phyloP scores from a whole-genome alignment of 2,113 vertebrate species.

The Nothobranchius kuhntae region DNA sequence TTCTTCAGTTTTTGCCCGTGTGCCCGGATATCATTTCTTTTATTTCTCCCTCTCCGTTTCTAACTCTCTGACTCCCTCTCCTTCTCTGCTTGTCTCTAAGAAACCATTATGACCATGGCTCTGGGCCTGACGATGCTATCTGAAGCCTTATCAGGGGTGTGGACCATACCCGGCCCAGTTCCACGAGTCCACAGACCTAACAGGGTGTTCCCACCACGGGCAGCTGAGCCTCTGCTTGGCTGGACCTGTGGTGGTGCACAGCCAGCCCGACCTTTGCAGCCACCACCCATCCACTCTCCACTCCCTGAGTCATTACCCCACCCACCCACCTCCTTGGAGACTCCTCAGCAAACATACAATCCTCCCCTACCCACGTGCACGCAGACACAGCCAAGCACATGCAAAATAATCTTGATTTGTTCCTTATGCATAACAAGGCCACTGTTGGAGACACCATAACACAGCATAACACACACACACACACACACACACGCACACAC shows the following conservation, averaged over 20 bases:
- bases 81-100: conserved; percentile 28
- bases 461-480: conserved; percentile 39
- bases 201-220: conserved; percentile 62
- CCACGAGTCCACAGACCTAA: conserved; percentile 41
- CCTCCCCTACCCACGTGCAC: conserved; percentile 38
- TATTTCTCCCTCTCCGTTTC: conserved; percentile 7
- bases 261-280: conserved; percentile 62
- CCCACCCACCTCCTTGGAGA: conserved; percentile 64
- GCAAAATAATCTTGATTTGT: conserved; percentile 74
- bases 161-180: conserved; percentile 56
- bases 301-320: conserved; percentile 79
- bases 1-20: conserved; percentile 38
- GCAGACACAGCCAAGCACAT: conserved; percentile 45
- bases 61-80: conserved; percentile 22
- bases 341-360: conserved; percentile 61
- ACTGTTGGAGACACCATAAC: conserved; percentile 64
- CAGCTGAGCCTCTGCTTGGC: conserved; percentile 43
- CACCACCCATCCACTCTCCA: conserved; percentile 61
- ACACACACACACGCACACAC: background rate
- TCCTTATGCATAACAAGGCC: conserved; percentile 77
- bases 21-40: conserved; percentile 30
- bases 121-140: conserved; percentile 72
- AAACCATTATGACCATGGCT: conserved; percentile 46
- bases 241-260: conserved; percentile 40
- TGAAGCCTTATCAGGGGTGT: conserved; percentile 73